These are phyloP conservation scores for Harpalus rufipes DNA, from an alignment of 2,888 invertebrate species.

Conservation along the genomic window DNA sequence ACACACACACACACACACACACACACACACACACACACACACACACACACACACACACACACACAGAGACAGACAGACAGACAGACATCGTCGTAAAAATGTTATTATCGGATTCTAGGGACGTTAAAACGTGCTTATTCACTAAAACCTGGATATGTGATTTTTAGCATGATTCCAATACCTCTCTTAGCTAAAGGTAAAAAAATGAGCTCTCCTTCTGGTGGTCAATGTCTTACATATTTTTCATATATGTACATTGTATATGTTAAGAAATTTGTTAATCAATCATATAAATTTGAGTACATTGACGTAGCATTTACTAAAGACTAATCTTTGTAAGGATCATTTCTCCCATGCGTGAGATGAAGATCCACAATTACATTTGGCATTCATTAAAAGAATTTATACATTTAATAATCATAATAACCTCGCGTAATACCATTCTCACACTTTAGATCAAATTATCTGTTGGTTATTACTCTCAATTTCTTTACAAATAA, in stretches of 20 bases:
- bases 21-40: too few relatives aligned
- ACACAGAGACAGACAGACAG: too few relatives aligned
- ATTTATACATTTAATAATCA: conserved; percentile 36
- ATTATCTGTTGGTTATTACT: conserved; percentile 22
- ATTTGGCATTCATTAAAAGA: conserved; percentile 51
- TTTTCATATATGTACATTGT: not conserved
- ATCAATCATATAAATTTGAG: conserved; percentile 30
- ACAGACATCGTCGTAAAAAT: too few relatives aligned
- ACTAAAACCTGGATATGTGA: too few relatives aligned
- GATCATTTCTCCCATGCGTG: conserved; percentile 17
- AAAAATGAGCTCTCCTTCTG: not conserved
- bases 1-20: too few relatives aligned
- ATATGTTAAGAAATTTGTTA: not conserved
- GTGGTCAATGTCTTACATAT: not conserved
- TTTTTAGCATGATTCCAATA: too few relatives aligned
- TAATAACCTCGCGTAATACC: conserved; percentile 18
- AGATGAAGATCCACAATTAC: conserved; percentile 25
- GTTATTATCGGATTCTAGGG: too few relatives aligned
- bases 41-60: too few relatives aligned
- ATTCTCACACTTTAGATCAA: conserved; percentile 41
- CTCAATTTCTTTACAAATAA: conserved; percentile 21
- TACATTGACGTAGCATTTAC: conserved; percentile 10
- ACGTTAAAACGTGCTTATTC: too few relatives aligned
- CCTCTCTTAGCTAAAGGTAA: too few relatives aligned
- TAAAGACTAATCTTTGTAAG: conserved; percentile 17